Base-by-base conservation (phyloP, 2,797 vertebrate species). In the Tympanoctomys barrerae region DNA sequence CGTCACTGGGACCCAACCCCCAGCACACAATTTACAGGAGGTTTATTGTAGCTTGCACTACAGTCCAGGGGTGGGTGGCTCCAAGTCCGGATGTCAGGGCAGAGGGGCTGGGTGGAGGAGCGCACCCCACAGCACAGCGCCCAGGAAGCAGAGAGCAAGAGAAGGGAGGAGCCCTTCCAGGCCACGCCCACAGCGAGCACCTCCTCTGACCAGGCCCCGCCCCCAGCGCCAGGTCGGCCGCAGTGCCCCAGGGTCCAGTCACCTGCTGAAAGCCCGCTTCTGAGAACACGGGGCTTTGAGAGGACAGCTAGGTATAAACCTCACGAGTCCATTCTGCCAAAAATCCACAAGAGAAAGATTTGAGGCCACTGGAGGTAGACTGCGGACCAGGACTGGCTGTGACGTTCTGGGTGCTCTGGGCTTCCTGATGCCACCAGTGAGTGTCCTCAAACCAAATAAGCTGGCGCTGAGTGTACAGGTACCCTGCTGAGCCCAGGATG, bases 371-470 rank as follows among this genome's bases (percentile, higher is more conserved):
- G 24, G 66, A 66, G 11, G 39, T 18, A 4, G 57, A 42, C 21
- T 8, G n/a, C 2, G 0, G 19, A 10, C 21, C 36, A 77, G 22
- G 22, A 26, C 2, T 0, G 7, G 28, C 9, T 1, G 2, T 10
- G 66, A 19, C 19, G 14, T 4, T 18, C 13, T 75, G 22, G 64
- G 13, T 1, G 0, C 2, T 22, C 19, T 8, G 8, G 22, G 36
- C 11, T 39, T 75, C 39, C 36, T 9, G 46, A 24, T 24, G 24
- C 26, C 6, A 1, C 42, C 22, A 10, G 6, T 13, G 14, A 21
- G 13, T 21, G 49, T n/a, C 22, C 18, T 2, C 64, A 5, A 19
- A 2, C 62, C 26, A 1, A 36, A 9, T 87, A 28, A 64, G 5
- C 28, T 3, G 1, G 19, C 19, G 71, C 36, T 5, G 5, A 24